These are phyloP conservation scores for Nestor notabilis DNA, from an alignment of 2,113 vertebrate genomes.

Conservation along the genomic window DNA sequence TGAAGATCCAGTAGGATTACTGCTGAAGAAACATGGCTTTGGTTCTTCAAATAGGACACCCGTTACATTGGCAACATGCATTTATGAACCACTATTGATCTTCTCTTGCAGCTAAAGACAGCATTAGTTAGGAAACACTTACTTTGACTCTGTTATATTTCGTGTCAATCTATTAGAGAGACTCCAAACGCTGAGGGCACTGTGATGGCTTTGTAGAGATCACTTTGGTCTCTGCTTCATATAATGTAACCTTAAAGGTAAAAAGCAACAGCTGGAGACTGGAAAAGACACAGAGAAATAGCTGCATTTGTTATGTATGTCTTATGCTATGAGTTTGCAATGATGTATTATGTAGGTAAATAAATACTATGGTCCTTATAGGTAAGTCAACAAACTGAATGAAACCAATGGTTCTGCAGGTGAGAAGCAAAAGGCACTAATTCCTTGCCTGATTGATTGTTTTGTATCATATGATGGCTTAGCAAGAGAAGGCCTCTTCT, in stretches of 20 bases:
- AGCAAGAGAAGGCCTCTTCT: background rate
- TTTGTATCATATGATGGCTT: background rate
- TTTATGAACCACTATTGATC: background rate
- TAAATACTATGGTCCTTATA: background rate
- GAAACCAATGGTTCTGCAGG: background rate
- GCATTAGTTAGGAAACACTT: background rate
- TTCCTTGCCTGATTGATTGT: background rate
- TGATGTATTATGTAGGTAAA: background rate
- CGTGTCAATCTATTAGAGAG: background rate
- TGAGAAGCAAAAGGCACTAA: background rate
- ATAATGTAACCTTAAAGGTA: background rate
- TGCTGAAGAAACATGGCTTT: background rate
- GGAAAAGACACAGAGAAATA: background rate
- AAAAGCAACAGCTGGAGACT: background rate
- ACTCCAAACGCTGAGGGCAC: background rate
- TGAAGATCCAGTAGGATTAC: background rate
- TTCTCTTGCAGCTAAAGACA: background rate
- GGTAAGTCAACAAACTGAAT: background rate
- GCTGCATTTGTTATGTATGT: background rate
- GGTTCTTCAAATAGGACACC: background rate
- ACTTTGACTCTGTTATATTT: background rate
- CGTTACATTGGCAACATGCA: background rate
- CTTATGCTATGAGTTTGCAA: background rate
- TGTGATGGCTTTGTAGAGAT: background rate
- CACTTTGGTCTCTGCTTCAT: background rate